phyloP scores from a whole-genome alignment of 2,113 vertebrate species.

The Rhagologus leucostigma region DNA sequence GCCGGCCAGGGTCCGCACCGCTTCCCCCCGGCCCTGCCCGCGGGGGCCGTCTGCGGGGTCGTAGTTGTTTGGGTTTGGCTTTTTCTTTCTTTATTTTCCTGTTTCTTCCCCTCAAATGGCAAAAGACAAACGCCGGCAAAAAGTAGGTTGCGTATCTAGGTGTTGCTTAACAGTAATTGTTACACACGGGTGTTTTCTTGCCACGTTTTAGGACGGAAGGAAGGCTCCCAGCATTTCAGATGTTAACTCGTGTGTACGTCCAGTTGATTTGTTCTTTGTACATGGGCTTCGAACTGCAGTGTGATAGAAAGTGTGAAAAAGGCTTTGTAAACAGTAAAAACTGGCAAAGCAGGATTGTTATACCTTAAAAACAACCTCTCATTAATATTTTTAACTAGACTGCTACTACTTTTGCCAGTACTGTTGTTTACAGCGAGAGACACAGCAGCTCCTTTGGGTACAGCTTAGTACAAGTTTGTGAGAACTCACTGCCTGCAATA shows the following conservation, averaged over 20 bases:
- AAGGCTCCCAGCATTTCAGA: background rate
- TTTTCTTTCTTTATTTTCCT: rapidly evolving
- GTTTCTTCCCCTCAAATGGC: background rate
- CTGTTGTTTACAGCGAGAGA: background rate
- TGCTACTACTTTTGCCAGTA: background rate
- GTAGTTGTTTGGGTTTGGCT: rapidly evolving
- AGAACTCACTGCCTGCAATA: background rate
- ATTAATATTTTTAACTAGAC: background rate
- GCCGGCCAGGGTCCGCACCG: constrained; percentile 35
- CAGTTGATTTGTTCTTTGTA: background rate
- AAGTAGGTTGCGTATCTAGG: background rate
- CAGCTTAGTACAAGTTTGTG: background rate
- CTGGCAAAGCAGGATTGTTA: background rate
- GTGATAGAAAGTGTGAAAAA: background rate
- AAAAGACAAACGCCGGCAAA: background rate
- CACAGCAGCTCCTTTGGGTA: background rate
- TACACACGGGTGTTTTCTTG: background rate
- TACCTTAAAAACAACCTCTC: background rate
- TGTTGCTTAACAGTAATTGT: background rate
- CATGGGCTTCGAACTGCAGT: background rate
- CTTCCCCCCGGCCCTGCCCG: background rate
- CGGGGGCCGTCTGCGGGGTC: background rate
- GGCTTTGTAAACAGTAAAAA: background rate
- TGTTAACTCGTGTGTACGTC: background rate
- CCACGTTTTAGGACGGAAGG: background rate